Evolutionary conservation across 2,797 vertebrate species (phyloP).

Genomic region (Protonibea diacanthus): DNA sequence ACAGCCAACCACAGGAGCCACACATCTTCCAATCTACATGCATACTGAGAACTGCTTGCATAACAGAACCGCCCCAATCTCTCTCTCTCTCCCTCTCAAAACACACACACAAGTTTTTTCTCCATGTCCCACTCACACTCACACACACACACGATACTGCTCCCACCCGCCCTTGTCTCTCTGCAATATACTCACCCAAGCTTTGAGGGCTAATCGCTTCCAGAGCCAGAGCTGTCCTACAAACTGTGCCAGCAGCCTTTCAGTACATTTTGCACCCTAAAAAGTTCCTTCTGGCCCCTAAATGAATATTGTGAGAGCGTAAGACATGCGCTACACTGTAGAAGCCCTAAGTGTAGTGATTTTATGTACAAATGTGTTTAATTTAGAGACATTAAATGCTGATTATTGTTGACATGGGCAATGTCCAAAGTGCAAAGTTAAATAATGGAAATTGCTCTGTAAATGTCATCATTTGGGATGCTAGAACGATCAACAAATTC

Average conservation of each 20-base stretch:
- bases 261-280: constrained; percentile 61
- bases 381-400: constrained; percentile 35
- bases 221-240: constrained; percentile 76
- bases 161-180: constrained; percentile 63
- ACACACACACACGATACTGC: constrained; percentile 40
- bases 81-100: constrained; percentile 54
- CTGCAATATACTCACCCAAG: constrained; percentile 72
- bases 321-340: constrained; percentile 9
- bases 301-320: constrained; percentile 50
- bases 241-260: constrained; percentile 73
- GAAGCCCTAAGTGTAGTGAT: constrained; percentile 2
- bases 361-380: constrained; percentile 45
- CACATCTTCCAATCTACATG: constrained; percentile 79
- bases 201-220: constrained; percentile 82
- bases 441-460: constrained; percentile 18
- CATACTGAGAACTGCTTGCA: constrained; percentile 78
- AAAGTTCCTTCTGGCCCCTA: constrained; percentile 52
- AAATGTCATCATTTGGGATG: constrained; percentile 30
- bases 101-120: constrained; percentile 61
- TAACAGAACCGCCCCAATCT: constrained; percentile 71
- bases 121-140: constrained; percentile 50
- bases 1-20: constrained; percentile 85
- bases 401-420: constrained; percentile 17
- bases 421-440: constrained; percentile 34
- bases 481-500: constrained; percentile 2